Evolutionary conservation across 2,113 vertebrate genomes (phyloP).

Genomic region (Antennarius striatus): DNA sequence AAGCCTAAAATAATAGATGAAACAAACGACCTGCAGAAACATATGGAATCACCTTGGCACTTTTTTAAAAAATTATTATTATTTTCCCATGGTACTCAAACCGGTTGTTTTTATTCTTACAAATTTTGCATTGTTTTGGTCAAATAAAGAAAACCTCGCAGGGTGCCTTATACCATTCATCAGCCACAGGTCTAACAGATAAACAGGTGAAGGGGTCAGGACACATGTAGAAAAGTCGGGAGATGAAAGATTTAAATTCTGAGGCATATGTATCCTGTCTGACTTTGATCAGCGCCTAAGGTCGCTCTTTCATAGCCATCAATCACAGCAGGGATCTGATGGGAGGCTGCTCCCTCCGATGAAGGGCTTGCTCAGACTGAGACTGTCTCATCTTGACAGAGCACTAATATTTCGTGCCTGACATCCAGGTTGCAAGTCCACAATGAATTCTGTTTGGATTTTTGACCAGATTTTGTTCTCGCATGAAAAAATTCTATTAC

Average conservation of each 20-base stretch:
- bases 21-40: background rate
- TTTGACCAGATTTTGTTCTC: constrained; percentile 23
- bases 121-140: constrained; percentile 1
- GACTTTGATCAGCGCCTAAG: constrained; percentile 80
- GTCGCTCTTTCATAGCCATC: constrained; percentile 71
- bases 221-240: constrained; percentile 46
- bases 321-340: constrained; percentile 63
- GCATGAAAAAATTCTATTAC: background rate
- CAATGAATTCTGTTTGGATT: constrained; percentile 5
- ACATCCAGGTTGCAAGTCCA: background rate
- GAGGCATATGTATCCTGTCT: constrained; percentile 65
- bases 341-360: constrained; percentile 54
- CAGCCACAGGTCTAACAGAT: constrained; percentile 52
- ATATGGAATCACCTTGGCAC: background rate
- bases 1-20: background rate
- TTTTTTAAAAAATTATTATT: background rate
- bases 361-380: constrained; percentile 62
- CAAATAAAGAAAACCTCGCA: constrained; percentile 2
- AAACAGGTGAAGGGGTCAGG: constrained; percentile 63
- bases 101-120: background rate
- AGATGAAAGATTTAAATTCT: constrained; percentile 78
- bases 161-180: constrained; percentile 28
- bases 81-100: background rate
- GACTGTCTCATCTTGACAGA: constrained; percentile 34
- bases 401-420: constrained; percentile 16